phyloP scores from a whole-genome alignment of 2,797 vertebrate species.

The Helostoma temminkii region DNA sequence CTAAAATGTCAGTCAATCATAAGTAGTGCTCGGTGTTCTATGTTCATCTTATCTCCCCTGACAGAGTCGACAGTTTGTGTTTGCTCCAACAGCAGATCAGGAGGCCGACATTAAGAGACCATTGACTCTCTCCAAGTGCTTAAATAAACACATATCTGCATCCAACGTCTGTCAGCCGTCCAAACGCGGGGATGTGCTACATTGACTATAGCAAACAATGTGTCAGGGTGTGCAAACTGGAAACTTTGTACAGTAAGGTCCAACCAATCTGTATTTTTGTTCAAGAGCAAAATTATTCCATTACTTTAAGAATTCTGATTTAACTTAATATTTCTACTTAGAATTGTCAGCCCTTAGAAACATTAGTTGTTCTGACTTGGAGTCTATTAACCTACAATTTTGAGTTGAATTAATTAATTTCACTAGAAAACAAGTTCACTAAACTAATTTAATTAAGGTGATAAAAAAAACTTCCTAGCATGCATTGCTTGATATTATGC shows the following conservation, averaged over 20 bases:
- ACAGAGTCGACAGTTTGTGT: constrained; percentile 73
- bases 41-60: constrained; percentile 76
- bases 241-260: neutral
- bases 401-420: too few relatives aligned
- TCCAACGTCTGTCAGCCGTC: constrained; percentile 41
- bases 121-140: constrained; percentile 66
- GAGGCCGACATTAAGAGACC: constrained; percentile 71
- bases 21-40: constrained; percentile 37
- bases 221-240: neutral
- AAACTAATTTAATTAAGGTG: too few relatives aligned
- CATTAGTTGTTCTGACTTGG: too few relatives aligned
- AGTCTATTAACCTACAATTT: too few relatives aligned
- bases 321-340: too few relatives aligned
- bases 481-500: too few relatives aligned
- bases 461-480: too few relatives aligned
- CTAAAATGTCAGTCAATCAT: constrained; percentile 69
- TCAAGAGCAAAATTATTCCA: neutral
- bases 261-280: constrained; percentile 1
- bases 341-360: too few relatives aligned
- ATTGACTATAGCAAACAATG: neutral
- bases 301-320: too few relatives aligned
- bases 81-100: constrained; percentile 78
- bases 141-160: constrained; percentile 74
- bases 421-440: too few relatives aligned
- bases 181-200: constrained; percentile 2